Evolutionary conservation across 2,113 vertebrate genomes (phyloP).

Genomic region (Dipodomys merriami): DNA sequence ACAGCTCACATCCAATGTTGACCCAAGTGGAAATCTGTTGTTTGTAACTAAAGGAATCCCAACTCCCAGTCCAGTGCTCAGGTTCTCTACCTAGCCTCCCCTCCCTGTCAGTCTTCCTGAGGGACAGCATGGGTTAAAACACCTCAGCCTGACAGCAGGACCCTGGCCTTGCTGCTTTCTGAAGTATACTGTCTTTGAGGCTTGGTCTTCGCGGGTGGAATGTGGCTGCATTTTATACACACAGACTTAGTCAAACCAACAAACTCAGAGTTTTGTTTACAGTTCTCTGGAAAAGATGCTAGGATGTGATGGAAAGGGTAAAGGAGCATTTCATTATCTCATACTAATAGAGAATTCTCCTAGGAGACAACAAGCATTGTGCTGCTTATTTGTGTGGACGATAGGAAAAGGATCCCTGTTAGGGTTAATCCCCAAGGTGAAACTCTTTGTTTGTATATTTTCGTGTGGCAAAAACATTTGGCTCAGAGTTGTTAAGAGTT

Average conservation of each 20-base stretch:
- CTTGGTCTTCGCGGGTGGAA: background rate
- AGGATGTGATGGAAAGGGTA: background rate
- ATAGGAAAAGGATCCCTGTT: fast-evolving
- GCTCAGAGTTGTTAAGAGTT: slow-evolving; percentile 30
- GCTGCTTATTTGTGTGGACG: background rate
- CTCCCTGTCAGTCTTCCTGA: background rate
- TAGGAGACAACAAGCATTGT: background rate
- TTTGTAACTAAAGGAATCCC: background rate
- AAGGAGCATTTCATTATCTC: background rate
- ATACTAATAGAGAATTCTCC: slow-evolving; percentile 4
- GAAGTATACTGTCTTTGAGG: background rate
- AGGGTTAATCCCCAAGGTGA: background rate
- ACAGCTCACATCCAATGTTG: background rate
- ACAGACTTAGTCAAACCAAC: background rate
- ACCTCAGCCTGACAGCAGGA: background rate
- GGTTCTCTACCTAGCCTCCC: too few species aligned
- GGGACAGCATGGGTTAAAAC: background rate
- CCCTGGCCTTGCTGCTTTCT: background rate
- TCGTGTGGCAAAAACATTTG: background rate
- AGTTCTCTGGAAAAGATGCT: background rate
- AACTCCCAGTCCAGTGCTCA: background rate
- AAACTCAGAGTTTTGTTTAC: background rate
- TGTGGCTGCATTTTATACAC: background rate
- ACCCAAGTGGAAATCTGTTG: background rate
- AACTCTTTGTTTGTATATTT: slow-evolving; percentile 25